Conservation (phyloP, 2,797 vertebrate genomes). For the Acrocephalus scirpaceus region DNA sequence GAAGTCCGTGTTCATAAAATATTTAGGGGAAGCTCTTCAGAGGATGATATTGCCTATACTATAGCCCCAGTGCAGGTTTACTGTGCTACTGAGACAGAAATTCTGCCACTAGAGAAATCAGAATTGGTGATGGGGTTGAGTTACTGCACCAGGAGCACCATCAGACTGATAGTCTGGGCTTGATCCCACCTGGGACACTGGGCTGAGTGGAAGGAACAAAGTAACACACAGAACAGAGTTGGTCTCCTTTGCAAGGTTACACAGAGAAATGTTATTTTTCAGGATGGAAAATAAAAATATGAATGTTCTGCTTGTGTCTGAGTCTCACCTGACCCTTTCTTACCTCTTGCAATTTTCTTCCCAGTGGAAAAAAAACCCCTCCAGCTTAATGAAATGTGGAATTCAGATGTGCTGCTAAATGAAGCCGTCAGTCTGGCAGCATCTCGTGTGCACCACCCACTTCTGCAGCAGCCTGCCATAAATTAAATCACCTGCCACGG, state of each 20-base stretch:
- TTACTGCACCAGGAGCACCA: not conserved
- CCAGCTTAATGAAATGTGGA: not conserved
- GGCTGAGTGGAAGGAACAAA: fast-evolving
- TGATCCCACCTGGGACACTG: not conserved
- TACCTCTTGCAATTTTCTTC: not conserved
- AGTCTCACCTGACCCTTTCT: not conserved
- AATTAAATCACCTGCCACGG: not conserved
- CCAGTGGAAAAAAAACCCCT: not conserved
- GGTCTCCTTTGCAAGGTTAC: not conserved
- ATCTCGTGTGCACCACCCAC: not conserved
- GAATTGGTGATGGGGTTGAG: not conserved
- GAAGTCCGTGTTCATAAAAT: slow-evolving; percentile 60
- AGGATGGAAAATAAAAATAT: not conserved
- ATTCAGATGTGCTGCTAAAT: not conserved
- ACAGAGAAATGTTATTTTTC: not conserved
- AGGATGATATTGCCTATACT: slow-evolving; percentile 26
- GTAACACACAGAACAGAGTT: fast-evolving
- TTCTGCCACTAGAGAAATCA: slow-evolving; percentile 39
- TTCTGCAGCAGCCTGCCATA: not conserved
- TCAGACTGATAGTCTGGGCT: not conserved
- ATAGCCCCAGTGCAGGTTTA: slow-evolving; percentile 35
- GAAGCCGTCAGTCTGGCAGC: not conserved
- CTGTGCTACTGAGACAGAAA: slow-evolving; percentile 39
- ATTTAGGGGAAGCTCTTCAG: slow-evolving; percentile 63
- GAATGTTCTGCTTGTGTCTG: not conserved